phyloP scores from a whole-genome alignment of 1,140 invertebrate species.

The Maniola jurtina region DNA sequence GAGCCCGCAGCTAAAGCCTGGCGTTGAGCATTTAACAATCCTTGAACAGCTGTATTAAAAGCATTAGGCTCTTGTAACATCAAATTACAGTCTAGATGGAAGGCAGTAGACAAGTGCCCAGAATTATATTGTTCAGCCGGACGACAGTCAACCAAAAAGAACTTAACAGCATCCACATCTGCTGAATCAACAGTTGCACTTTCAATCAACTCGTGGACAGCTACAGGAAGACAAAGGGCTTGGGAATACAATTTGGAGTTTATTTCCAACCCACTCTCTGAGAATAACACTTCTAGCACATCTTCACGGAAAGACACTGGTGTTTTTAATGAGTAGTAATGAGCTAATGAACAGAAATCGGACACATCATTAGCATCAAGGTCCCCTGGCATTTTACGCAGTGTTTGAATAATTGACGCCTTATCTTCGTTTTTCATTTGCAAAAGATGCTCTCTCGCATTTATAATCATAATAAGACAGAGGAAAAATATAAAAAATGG shows the following conservation, averaged over 20 bases:
- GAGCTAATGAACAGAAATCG: conserved; percentile 97
- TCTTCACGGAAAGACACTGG: conserved; percentile 94
- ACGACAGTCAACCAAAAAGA: conserved; percentile 98
- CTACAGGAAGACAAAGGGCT: conserved; percentile 95
- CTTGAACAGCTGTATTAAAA: conserved; percentile 97
- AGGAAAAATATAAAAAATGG: conserved; percentile 98
- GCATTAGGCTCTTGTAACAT: conserved; percentile 97
- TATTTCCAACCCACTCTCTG: conserved; percentile 72
- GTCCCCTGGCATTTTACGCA: conserved; percentile 89
- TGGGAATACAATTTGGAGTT: conserved; percentile 84
- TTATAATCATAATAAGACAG: conserved; percentile 96
- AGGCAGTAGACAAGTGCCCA: conserved; percentile 97
- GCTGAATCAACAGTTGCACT: conserved; percentile 84
- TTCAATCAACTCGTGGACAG: conserved; percentile 91
- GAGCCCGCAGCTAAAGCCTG: conserved; percentile 94
- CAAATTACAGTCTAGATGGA: conserved; percentile 98
- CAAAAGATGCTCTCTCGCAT: conserved; percentile 95
- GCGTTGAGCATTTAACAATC: conserved; percentile 92
- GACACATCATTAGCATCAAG: conserved; percentile 96
- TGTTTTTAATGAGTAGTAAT: conserved; percentile 95
- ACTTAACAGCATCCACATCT: conserved; percentile 85
- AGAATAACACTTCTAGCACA: conserved; percentile 81
- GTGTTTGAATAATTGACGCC: conserved; percentile 85
- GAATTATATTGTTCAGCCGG: conserved; percentile 98
- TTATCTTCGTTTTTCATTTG: conserved; percentile 87